phyloP scores from a whole-genome alignment of 2,113 vertebrate species.

The Sinosuthora webbiana region DNA sequence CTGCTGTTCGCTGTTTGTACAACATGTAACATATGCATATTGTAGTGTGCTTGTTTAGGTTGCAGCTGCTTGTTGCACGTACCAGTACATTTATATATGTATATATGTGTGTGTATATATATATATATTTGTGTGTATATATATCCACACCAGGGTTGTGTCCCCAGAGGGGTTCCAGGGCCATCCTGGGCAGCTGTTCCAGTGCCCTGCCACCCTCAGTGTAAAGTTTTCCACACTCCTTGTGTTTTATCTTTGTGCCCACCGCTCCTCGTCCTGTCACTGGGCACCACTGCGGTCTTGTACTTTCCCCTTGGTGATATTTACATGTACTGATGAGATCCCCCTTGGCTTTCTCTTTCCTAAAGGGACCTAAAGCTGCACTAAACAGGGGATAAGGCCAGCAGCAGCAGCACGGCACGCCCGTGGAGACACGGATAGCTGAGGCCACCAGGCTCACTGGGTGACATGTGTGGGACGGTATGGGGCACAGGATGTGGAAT shows the following conservation, averaged over 20 bases:
- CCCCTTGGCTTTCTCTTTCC: background rate
- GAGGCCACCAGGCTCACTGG: background rate
- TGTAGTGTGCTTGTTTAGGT: background rate
- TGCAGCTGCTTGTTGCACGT: background rate
- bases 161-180: background rate
- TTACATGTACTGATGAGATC: rapidly evolving
- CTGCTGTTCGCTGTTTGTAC: background rate
- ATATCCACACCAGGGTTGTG: background rate
- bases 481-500: background rate
- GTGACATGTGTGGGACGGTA: background rate
- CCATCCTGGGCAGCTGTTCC: background rate
- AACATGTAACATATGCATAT: background rate
- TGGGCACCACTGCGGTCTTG: background rate
- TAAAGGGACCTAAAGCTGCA: no score
- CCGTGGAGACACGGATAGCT: background rate
- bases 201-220: background rate
- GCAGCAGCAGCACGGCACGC: background rate
- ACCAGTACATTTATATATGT: rapidly evolving
- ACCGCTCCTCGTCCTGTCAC: rapidly evolving
- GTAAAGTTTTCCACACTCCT: background rate
- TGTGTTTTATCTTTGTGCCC: background rate
- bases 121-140: background rate
- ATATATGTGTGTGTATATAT: background rate
- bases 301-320: background rate
- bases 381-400: background rate